Percentiles rank a stretch among this genome's conserved stretches.
Evolutionary conservation across 2,888 invertebrate species (phyloP).

Genomic region (Harpalus rubripes): DNA sequence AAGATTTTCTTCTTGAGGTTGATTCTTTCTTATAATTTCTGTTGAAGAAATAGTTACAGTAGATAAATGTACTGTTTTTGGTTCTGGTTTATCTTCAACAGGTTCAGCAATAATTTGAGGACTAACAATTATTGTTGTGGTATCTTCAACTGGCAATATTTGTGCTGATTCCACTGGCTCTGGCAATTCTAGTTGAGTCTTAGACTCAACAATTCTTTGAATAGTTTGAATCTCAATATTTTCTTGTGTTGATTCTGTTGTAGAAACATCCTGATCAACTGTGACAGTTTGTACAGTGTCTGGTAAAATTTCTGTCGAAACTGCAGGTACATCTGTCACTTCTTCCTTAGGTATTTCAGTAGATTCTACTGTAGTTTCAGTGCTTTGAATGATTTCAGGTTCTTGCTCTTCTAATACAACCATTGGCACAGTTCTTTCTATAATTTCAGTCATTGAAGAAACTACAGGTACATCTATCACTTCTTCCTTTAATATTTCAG

Average conservation of each 20-base stretch:
- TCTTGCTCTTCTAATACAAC: not conserved
- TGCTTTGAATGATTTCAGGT: conserved; percentile 14
- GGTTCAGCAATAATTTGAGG: not conserved
- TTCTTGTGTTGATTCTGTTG: not conserved
- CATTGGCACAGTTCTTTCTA: not conserved
- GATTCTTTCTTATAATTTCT: conserved; percentile 30
- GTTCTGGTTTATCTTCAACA: conserved; percentile 38
- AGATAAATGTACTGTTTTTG: conserved; percentile 33
- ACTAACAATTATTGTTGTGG: not conserved
- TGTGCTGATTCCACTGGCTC: not conserved
- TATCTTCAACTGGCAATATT: not conserved
- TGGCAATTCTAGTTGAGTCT: not conserved
- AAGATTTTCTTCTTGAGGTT: conserved; percentile 38
- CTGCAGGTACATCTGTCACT: not conserved
- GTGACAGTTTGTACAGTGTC: not conserved
- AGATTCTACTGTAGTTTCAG: not conserved
- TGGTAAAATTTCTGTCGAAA: not conserved
- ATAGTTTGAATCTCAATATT: not conserved
- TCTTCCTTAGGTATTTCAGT: too few relatives aligned
- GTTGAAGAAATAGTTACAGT: conserved; percentile 47
- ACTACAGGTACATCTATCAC: not conserved
- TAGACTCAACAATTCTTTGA: not conserved
- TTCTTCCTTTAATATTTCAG: too few relatives aligned
- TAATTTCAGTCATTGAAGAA: not conserved
- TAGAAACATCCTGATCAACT: not conserved